Percentiles rank a stretch among this genome's conserved stretches.
Conservation (phyloP, 2,113 vertebrate genomes). For the Conger conger region DNA sequence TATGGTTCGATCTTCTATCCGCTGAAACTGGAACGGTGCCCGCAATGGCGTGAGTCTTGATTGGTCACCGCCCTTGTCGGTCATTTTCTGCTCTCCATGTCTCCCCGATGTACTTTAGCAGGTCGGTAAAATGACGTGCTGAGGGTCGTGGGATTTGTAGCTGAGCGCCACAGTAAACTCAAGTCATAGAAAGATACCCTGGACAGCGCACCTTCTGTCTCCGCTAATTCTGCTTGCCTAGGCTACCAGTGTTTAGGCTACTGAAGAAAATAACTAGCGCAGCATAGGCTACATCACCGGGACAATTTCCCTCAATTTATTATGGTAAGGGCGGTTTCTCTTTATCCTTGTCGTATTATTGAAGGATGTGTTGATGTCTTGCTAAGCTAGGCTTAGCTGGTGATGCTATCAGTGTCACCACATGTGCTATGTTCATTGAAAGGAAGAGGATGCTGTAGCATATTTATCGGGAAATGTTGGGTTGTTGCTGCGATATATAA, state of each 20-base stretch:
- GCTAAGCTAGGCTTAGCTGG: not conserved
- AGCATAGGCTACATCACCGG: not conserved
- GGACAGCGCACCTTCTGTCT: constrained; percentile 20
- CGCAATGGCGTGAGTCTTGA: constrained; percentile 5
- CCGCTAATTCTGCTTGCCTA: not conserved
- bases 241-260: too few relatives aligned
- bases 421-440: constrained; percentile 9
- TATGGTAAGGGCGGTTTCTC: constrained; percentile 21
- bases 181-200: constrained; percentile 15
- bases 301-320: not conserved
- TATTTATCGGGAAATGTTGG: not conserved
- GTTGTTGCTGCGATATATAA: not conserved
- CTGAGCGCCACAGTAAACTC: constrained; percentile 16
- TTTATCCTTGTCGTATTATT: not conserved
- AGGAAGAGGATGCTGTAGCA: not conserved
- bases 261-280: not conserved
- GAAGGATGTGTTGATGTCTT: not conserved
- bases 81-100: constrained; percentile 13
- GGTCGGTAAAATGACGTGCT: constrained; percentile 5
- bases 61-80: constrained; percentile 24
- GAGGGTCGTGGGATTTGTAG: not conserved
- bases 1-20: constrained; percentile 31
- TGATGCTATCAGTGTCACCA: constrained; percentile 13
- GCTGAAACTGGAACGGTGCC: constrained; percentile 18
- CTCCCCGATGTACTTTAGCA: not conserved